Evolutionary conservation across 2,113 vertebrate species (phyloP).

Genomic region (Podarcis raffonei): DNA sequence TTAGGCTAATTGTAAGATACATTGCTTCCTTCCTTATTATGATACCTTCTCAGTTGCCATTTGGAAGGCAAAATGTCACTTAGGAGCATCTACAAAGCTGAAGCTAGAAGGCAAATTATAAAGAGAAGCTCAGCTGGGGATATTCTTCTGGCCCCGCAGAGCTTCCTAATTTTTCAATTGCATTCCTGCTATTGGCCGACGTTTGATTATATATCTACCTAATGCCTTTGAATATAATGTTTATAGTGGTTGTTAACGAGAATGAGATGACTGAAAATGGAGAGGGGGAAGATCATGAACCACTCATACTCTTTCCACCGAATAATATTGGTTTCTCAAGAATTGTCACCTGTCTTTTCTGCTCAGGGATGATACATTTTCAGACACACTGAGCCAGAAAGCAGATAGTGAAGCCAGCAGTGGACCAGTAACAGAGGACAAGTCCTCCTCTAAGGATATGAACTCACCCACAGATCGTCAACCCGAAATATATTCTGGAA

Average conservation of each 20-base stretch:
- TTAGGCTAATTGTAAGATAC: background rate
- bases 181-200: background rate
- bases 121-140: background rate
- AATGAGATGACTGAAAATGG: background rate
- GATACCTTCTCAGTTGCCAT: background rate
- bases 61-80: background rate
- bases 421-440: slow-evolving; percentile 91
- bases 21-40: background rate
- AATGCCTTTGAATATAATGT: background rate
- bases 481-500: slow-evolving; percentile 85
- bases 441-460: slow-evolving; percentile 90
- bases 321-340: background rate
- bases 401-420: slow-evolving; percentile 97
- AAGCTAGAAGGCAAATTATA: background rate
- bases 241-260: slow-evolving; percentile 28
- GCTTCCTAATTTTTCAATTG: background rate
- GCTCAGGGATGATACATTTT: slow-evolving; percentile 95
- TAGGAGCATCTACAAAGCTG: background rate
- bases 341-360: background rate
- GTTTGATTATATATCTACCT: background rate
- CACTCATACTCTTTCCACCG: slow-evolving; percentile 14
- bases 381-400: slow-evolving; percentile 96
- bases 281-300: background rate
- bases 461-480: slow-evolving; percentile 89
- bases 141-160: background rate